phyloP scores from a whole-genome alignment of 2,797 vertebrate genomes.

The Emydoidea blandingii region DNA sequence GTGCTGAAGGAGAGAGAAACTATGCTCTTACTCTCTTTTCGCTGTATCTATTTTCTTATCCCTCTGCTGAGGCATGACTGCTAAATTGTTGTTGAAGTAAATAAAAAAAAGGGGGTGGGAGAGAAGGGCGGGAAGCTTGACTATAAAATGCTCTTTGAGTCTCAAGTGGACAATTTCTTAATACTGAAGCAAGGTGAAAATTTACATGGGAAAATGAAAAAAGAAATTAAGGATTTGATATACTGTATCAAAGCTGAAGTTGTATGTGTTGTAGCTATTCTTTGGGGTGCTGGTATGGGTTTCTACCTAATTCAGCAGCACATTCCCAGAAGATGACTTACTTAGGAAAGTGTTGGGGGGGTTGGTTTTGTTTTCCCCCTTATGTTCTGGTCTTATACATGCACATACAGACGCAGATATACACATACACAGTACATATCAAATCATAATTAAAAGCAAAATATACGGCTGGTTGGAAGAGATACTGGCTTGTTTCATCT shows the following conservation, averaged over 20 bases:
- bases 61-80: slow-evolving; percentile 40
- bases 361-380: not conserved
- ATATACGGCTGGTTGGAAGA: slow-evolving; percentile 1
- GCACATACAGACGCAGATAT: not conserved
- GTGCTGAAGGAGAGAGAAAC: slow-evolving; percentile 69
- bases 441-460: slow-evolving; percentile 44
- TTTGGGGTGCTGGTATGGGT: not conserved
- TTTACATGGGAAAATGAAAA: slow-evolving; percentile 57
- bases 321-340: slow-evolving; percentile 39
- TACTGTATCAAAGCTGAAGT: slow-evolving; percentile 53
- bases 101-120: slow-evolving; percentile 10
- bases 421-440: not conserved
- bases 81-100: slow-evolving; percentile 72
- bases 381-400: slow-evolving; percentile 14
- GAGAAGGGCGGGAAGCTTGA: not conserved
- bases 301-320: slow-evolving; percentile 46
- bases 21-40: slow-evolving; percentile 61
- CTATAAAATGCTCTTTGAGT: slow-evolving; percentile 61
- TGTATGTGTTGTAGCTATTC: slow-evolving; percentile 18
- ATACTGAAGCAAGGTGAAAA: slow-evolving; percentile 48
- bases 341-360: not conserved
- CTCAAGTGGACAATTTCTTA: slow-evolving; percentile 45
- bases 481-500: slow-evolving; percentile 22
- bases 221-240: slow-evolving; percentile 66
- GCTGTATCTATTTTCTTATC: slow-evolving; percentile 58